Percentiles rank a stretch among this genome's conserved stretches.
phyloP scores from a whole-genome alignment of 2,797 vertebrate genomes.

The Linurgus olivaceus region DNA sequence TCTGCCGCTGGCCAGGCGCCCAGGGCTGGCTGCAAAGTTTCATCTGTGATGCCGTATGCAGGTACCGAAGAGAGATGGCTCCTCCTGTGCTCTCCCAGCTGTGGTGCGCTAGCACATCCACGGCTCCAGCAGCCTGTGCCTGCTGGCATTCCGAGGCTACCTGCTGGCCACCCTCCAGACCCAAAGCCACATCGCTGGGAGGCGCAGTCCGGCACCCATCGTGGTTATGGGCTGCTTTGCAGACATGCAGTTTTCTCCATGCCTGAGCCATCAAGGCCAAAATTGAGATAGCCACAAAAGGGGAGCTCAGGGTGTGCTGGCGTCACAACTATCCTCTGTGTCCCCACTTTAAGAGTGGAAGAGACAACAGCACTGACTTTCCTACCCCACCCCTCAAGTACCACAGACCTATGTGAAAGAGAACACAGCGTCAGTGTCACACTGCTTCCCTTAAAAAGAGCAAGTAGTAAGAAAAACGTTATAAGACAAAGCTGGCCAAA shows the following conservation, averaged over 20 bases:
- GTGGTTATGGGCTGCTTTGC: not conserved
- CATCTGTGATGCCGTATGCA: not conserved
- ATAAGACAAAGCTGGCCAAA: not conserved
- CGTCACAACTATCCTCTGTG: not conserved
- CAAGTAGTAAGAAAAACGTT: not conserved
- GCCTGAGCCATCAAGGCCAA: not conserved
- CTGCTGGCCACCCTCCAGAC: not conserved
- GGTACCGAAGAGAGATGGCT: not conserved
- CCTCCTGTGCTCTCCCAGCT: not conserved
- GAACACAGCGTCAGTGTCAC: not conserved
- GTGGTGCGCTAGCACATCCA: not conserved
- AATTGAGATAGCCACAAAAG: not conserved
- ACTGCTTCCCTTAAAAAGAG: not conserved
- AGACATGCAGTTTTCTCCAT: not conserved
- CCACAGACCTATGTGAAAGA: not conserved
- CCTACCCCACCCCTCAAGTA: not conserved
- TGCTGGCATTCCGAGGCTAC: accelerated
- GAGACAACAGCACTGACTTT: accelerated
- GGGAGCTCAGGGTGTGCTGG: not conserved
- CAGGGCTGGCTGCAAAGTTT: not conserved
- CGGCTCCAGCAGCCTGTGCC: not conserved
- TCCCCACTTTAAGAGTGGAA: not conserved
- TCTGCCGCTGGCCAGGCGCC: accelerated
- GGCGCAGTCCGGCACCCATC: not conserved
- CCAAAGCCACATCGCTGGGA: not conserved